A percentile compares a stretch with the other conserved stretches of the same genome.
These are phyloP conservation scores for Forficula auricularia DNA, from an alignment of 1,140 invertebrate species.

Conservation along the genomic window DNA sequence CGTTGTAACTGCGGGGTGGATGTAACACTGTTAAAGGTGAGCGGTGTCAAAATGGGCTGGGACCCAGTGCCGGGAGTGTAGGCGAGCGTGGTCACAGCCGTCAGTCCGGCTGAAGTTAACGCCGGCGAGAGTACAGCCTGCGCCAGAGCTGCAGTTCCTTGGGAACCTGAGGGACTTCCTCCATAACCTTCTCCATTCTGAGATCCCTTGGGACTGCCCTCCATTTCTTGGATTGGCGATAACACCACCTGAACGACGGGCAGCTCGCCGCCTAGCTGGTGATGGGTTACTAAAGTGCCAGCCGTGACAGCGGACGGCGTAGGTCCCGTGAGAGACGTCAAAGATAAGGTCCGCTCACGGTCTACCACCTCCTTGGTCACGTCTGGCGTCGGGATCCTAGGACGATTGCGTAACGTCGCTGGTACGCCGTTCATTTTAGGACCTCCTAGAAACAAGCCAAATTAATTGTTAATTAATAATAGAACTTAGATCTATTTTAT, in stretches of 20 bases:
- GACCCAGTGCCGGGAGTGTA: constrained; percentile 25
- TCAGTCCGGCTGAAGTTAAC: constrained; percentile 33
- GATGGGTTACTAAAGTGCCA: constrained; percentile 9
- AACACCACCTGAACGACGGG: constrained; percentile 41
- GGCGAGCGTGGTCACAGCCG: constrained; percentile 25
- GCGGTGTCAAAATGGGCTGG: constrained; percentile 19
- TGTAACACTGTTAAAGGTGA: constrained; percentile 5
- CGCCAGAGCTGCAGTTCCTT: constrained; percentile 46
- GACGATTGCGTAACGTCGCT: constrained; percentile 49
- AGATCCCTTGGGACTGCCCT: constrained; percentile 26
- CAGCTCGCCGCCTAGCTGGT: not conserved
- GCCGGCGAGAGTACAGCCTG: constrained; percentile 47
- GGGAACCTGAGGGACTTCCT: constrained; percentile 44
- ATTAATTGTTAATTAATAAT: constrained; percentile 8
- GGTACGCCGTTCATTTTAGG: constrained; percentile 49
- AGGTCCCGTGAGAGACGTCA: constrained; percentile 19
- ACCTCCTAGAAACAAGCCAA: constrained; percentile 27
- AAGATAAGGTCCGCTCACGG: constrained; percentile 41
- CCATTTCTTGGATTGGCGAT: constrained; percentile 58
- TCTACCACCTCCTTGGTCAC: constrained; percentile 58
- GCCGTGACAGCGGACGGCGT: constrained; percentile 14
- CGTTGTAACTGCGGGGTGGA: constrained; percentile 25
- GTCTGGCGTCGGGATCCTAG: constrained; percentile 70
- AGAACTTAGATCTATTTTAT: not conserved
- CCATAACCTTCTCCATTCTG: constrained; percentile 38